Percentiles rank a stretch among this genome's conserved stretches.
Evolutionary conservation across 2,113 vertebrate species (phyloP).

Genomic region (Mastomys natalensis): DNA sequence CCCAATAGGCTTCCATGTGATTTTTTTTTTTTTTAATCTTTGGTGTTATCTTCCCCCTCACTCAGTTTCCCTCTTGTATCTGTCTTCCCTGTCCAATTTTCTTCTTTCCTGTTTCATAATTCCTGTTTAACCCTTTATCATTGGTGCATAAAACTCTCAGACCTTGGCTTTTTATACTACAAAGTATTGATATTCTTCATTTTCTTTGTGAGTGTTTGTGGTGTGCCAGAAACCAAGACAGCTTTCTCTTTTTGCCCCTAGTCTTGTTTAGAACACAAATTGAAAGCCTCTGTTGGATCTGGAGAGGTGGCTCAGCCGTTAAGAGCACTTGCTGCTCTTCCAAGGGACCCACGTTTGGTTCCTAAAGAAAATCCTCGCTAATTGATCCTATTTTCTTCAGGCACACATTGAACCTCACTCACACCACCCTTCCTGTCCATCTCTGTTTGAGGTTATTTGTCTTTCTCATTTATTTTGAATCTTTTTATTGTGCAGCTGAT

Average conservation of each 20-base stretch:
- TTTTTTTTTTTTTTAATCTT: neutral
- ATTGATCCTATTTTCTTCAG: constrained; percentile 33
- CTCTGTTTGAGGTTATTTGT: neutral
- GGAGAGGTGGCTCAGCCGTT: too few relatives aligned
- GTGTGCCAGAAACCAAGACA: neutral
- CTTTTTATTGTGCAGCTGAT: neutral
- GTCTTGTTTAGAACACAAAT: constrained; percentile 11
- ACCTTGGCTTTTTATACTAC: constrained; percentile 30
- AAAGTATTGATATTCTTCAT: neutral
- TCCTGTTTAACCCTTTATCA: neutral
- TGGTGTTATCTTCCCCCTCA: too few relatives aligned
- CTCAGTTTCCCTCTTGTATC: neutral
- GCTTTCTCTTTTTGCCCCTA: constrained; percentile 31
- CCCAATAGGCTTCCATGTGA: too few relatives aligned
- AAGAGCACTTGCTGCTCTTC: neutral
- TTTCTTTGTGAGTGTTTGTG: constrained; percentile 24
- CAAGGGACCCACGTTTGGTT: neutral
- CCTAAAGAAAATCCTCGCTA: neutral
- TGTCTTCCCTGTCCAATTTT: neutral
- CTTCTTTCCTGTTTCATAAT: neutral
- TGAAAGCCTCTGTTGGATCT: neutral
- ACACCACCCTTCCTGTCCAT: neutral
- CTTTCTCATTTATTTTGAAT: constrained; percentile 36
- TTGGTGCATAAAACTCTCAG: neutral
- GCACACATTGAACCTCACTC: neutral